Base-by-base conservation (phyloP, 2,888 invertebrate genomes). In the Agapostemon virescens region DNA sequence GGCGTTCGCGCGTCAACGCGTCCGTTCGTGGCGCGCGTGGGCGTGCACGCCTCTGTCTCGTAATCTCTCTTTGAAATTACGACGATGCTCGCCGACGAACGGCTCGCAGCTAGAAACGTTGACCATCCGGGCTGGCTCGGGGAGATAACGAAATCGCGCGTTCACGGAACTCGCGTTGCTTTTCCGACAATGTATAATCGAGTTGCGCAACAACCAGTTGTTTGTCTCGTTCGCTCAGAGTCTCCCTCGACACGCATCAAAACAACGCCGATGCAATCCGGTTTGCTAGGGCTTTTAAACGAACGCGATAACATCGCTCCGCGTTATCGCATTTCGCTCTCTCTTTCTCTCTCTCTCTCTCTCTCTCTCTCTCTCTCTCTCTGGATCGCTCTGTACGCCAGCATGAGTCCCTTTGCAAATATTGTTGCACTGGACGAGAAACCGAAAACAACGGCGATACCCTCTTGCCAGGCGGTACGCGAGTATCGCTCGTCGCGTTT, bases 301-400 rank as follows among this genome's bases (percentile, higher is more conserved):
- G 40, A n/a, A 15, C 63, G 38, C 45, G 80, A 82, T 84, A 82
- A 77, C 30, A 33, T 70, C 75, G 38, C 20, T 17, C 11, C n/a
- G 15, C 38, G 1, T 38, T 79, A 69, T 76, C 61, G 5, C 2
- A 1, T 4, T 30, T 36, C 20, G 70, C 30, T 26, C 36, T 38
- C 15, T n/a, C n/a, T n/a, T n/a, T n/a, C n/a, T n/a, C n/a, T n/a
- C n/a, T n/a, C n/a, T n/a, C n/a, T n/a, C n/a, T n/a, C n/a, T n/a
- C n/a, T n/a, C n/a, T n/a, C n/a, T n/a, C n/a, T n/a, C n/a, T n/a
- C n/a, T n/a, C n/a, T n/a, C n/a, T n/a, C n/a, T n/a, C n/a, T n/a
- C n/a, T n/a, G n/a, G n/a, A n/a, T 36, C 20, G 70, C 30, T 26
- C 36, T 38, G 11, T 4, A 67, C n/a, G 42, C 36, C 6, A 1